Percentiles rank a stretch among this genome's conserved stretches.
These are phyloP conservation scores for Drosophila koepferae DNA, from an alignment of 2,888 invertebrate species.

Conservation along the genomic window DNA sequence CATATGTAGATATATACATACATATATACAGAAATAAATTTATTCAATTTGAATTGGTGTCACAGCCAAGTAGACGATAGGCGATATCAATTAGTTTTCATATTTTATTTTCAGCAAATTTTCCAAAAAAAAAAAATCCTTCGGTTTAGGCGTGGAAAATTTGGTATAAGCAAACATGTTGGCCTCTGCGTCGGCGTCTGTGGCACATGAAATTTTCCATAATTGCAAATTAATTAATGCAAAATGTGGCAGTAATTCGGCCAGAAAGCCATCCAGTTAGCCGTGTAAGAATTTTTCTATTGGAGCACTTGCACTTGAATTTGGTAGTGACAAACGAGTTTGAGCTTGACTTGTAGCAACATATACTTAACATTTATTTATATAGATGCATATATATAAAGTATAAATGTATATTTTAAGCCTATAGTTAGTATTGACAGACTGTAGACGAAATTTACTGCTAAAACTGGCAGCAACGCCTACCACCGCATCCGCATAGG, in stretches of 20 bases:
- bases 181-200: conserved; percentile 18
- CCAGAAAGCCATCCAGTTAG: background rate
- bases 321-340: conserved; percentile 26
- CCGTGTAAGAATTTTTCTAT: conserved; percentile 56
- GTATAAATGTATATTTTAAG: background rate
- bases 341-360: background rate
- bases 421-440: background rate
- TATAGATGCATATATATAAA: background rate
- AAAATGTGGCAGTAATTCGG: conserved; percentile 19
- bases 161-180: conserved; percentile 60
- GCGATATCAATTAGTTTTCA: conserved; percentile 25
- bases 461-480: conserved; percentile 11
- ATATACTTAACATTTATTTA: conserved; percentile 4
- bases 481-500: conserved; percentile 53
- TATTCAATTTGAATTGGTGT: conserved; percentile 43
- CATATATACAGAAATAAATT: background rate
- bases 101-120: background rate
- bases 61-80: conserved; percentile 63
- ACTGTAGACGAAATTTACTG: conserved; percentile 5
- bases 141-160: conserved; percentile 64
- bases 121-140: conserved; percentile 13
- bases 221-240: conserved; percentile 40
- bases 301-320: conserved; percentile 67
- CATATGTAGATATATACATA: conserved; percentile 14
- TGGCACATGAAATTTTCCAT: conserved; percentile 61